phyloP scores from a whole-genome alignment of 2,888 invertebrate species.

The Andricus curvator region DNA sequence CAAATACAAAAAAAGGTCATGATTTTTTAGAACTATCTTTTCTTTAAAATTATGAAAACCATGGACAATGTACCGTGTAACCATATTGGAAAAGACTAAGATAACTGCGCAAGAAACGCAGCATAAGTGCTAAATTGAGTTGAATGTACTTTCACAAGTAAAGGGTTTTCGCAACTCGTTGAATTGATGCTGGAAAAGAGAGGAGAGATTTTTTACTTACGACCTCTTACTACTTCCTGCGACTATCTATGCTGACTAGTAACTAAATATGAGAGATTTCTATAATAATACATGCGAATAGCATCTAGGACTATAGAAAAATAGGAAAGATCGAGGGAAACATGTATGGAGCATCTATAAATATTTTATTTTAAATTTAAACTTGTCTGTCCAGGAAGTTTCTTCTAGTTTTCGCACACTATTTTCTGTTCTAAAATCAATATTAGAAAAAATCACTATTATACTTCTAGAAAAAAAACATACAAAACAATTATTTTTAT shows the following conservation, averaged over 20 bases:
- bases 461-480: background rate
- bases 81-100: background rate
- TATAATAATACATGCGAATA: slow-evolving; percentile 10
- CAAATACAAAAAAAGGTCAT: background rate
- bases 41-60: background rate
- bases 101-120: slow-evolving; percentile 34
- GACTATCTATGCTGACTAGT: slow-evolving; percentile 4
- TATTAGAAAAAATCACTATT: background rate
- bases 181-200: slow-evolving; percentile 21
- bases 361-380: slow-evolving; percentile 12
- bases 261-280: slow-evolving; percentile 10
- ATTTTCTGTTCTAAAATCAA: background rate
- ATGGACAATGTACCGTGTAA: background rate
- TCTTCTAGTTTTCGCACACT: background rate
- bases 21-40: background rate
- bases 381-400: background rate
- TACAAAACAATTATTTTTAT: background rate
- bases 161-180: slow-evolving; percentile 37
- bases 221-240: slow-evolving; percentile 34
- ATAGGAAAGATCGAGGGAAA: background rate
- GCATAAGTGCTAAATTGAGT: slow-evolving; percentile 24
- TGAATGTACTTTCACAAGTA: slow-evolving; percentile 39
- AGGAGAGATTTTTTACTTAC: slow-evolving; percentile 27
- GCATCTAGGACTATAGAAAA: background rate
- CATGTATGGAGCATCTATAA: background rate